phyloP scores from a whole-genome alignment of 2,888 invertebrate species.

The Drosophila diplacantha region DNA sequence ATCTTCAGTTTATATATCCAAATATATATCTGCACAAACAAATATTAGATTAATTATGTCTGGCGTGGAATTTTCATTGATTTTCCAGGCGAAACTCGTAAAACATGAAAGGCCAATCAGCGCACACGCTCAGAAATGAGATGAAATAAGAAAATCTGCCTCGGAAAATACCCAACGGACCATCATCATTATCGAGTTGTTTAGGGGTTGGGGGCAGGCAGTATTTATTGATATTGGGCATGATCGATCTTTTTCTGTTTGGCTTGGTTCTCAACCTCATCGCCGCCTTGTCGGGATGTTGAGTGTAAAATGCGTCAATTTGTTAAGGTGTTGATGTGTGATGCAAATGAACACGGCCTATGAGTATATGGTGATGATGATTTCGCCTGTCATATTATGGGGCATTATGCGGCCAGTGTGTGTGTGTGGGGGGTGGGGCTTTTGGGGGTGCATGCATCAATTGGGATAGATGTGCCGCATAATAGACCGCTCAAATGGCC shows the following conservation, averaged over 20 bases:
- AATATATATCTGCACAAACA: conserved; percentile 9
- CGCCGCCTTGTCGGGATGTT: conserved; percentile 1
- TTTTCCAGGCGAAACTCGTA: conserved; percentile 44
- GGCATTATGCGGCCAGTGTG: conserved; percentile 17
- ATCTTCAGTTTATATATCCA: neutral
- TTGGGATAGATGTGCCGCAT: conserved; percentile 22
- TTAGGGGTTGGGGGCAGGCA: conserved; percentile 11
- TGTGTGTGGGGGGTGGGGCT: neutral
- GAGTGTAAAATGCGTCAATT: conserved; percentile 57
- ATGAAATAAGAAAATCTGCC: conserved; percentile 7
- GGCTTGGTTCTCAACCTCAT: conserved; percentile 11
- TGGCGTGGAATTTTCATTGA: conserved; percentile 34
- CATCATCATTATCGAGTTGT: conserved; percentile 10
- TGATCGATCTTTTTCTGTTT: conserved; percentile 57
- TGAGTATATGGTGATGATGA: conserved; percentile 28
- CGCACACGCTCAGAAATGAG: conserved; percentile 18
- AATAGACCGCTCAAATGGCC: conserved; percentile 29
- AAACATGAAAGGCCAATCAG: conserved; percentile 61
- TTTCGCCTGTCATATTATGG: conserved; percentile 38
- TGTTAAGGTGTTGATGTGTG: conserved; percentile 61
- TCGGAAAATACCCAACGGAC: conserved; percentile 8
- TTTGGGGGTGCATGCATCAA: conserved; percentile 25
- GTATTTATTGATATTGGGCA: conserved; percentile 65
- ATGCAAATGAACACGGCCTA: conserved; percentile 50
- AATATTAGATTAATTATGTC: conserved; percentile 12